Evolutionary conservation across 2,888 invertebrate genomes (phyloP).

Genomic region (Corbicula japonica): DNA sequence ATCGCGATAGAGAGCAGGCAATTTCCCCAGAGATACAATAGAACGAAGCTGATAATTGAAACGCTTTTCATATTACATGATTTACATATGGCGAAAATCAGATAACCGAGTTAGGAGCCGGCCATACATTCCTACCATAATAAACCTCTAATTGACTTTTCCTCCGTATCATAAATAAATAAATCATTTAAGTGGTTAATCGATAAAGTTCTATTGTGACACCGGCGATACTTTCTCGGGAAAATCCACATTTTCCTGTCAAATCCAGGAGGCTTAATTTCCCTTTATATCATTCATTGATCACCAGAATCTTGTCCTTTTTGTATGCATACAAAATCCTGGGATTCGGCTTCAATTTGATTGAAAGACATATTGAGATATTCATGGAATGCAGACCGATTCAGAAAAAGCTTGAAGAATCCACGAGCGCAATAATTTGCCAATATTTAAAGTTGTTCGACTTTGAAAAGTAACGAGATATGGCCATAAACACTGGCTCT

Average conservation of each 20-base stretch:
- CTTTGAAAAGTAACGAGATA: too few relatives aligned
- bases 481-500: too few relatives aligned
- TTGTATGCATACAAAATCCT: too few relatives aligned
- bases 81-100: slow-evolving; percentile 18
- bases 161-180: slow-evolving; percentile 15
- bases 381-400: too few relatives aligned
- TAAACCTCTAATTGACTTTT: slow-evolving; percentile 11
- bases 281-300: slow-evolving; percentile 26
- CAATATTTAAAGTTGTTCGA: too few relatives aligned
- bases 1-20: background rate
- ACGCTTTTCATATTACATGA: slow-evolving; percentile 15
- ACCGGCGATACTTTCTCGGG: background rate
- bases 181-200: slow-evolving; percentile 9
- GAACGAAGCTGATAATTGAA: background rate
- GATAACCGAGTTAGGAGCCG: too few relatives aligned
- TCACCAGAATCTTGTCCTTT: too few relatives aligned
- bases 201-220: slow-evolving; percentile 9
- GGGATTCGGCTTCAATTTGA: too few relatives aligned
- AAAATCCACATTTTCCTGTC: slow-evolving; percentile 8
- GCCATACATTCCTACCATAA: too few relatives aligned
- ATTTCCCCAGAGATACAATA: background rate
- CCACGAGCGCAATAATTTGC: too few relatives aligned
- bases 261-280: slow-evolving; percentile 12
- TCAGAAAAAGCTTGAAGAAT: too few relatives aligned
- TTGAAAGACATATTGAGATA: too few relatives aligned